phyloP scores from a whole-genome alignment of 2,888 invertebrate genomes.

The Pseudoips prasinana region DNA sequence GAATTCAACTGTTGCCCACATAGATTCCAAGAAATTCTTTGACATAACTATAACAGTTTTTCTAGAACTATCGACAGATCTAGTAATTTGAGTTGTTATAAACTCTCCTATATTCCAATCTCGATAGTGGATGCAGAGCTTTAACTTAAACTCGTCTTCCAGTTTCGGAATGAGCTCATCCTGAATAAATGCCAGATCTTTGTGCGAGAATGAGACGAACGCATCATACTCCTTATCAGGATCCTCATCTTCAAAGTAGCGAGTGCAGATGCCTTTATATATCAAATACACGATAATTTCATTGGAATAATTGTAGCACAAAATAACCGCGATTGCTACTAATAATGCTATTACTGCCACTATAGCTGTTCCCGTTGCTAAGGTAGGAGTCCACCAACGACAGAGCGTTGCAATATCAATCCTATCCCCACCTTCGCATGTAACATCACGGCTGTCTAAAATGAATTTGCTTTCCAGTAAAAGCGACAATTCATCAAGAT shows the following conservation, averaged over 20 bases:
- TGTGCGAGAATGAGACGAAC: slow-evolving; percentile 14
- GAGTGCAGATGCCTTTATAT: slow-evolving; percentile 1
- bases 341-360: neutral
- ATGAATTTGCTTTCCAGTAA: neutral
- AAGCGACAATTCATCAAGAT: neutral
- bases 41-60: slow-evolving; percentile 32
- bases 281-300: neutral
- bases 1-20: slow-evolving; percentile 84
- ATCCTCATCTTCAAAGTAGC: slow-evolving; percentile 18
- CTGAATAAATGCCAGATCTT: slow-evolving; percentile 4
- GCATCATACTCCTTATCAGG: slow-evolving; percentile 10
- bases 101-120: slow-evolving; percentile 20
- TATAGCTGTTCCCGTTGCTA: neutral
- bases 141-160: slow-evolving; percentile 15
- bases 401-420: neutral
- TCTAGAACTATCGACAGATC: slow-evolving; percentile 15
- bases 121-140: slow-evolving; percentile 15
- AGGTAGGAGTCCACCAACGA: neutral
- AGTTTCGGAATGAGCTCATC: slow-evolving; percentile 9
- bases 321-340: neutral
- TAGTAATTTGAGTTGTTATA: slow-evolving; percentile 13
- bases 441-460: neutral
- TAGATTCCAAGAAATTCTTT: slow-evolving; percentile 51
- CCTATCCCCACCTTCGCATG: neutral
- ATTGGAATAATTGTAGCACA: neutral